phyloP scores from a whole-genome alignment of 2,797 vertebrate genomes.

The Pantherophis alleghaniensis region DNA sequence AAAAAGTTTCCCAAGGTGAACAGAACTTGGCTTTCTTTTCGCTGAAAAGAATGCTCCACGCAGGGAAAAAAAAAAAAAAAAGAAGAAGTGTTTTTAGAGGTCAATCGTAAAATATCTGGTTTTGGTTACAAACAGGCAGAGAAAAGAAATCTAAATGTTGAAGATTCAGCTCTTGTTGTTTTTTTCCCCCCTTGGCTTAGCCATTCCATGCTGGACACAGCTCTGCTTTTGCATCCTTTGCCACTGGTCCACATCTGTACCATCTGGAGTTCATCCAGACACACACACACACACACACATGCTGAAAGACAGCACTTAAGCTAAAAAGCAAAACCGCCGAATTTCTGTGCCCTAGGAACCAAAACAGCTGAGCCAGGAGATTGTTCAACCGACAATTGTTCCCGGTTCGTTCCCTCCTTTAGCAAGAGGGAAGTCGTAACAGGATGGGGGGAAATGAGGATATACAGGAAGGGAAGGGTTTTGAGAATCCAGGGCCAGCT shows the following conservation, averaged over 20 bases:
- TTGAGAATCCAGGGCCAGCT: not conserved
- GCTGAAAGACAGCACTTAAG: too few relatives aligned
- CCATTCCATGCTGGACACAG: slow-evolving; percentile 47
- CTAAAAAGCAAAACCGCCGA: not conserved
- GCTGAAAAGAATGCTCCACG: not conserved
- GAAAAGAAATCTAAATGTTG: slow-evolving; percentile 35
- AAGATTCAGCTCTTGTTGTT: slow-evolving; percentile 54
- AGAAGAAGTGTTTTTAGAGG: slow-evolving; percentile 41
- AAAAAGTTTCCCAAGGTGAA: not conserved
- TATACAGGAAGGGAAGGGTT: slow-evolving; percentile 19
- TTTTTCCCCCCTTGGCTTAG: slow-evolving; percentile 32
- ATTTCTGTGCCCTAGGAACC: not conserved
- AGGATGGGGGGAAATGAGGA: not conserved
- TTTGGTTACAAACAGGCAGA: not conserved
- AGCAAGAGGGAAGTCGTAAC: not conserved
- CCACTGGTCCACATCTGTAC: slow-evolving; percentile 54
- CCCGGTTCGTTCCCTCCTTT: accelerated
- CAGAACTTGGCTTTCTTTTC: not conserved
- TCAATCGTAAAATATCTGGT: slow-evolving; percentile 33
- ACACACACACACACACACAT: slow-evolving; percentile 1
- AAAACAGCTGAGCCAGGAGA: not conserved
- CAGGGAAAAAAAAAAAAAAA: not conserved
- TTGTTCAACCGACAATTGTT: slow-evolving; percentile 1
- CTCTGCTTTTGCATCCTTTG: slow-evolving; percentile 44
- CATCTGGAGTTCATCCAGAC: slow-evolving; percentile 54